Evolutionary conservation across 2,797 vertebrate species (phyloP).

Genomic region (Danio kyathit): DNA sequence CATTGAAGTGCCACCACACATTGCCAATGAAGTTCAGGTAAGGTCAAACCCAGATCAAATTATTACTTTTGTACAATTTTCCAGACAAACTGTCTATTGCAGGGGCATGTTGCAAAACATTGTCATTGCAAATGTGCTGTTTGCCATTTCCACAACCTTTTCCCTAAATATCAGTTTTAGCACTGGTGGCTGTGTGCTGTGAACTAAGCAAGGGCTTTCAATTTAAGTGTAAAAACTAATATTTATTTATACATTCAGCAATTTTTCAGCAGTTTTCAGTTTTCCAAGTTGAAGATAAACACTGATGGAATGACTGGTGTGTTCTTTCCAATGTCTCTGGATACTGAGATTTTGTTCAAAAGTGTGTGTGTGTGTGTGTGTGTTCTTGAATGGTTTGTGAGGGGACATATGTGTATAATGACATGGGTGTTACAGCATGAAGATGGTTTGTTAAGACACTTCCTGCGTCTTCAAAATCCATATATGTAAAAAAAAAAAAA

Average conservation of each 20-base stretch:
- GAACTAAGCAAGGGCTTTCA: not conserved
- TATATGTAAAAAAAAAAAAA: too few species aligned
- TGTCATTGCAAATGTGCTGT: not conserved
- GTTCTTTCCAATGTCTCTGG: slow-evolving; percentile 51
- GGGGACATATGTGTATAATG: too few species aligned
- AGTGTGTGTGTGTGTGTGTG: slow-evolving; percentile 17
- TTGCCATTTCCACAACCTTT: not conserved
- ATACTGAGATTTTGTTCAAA: slow-evolving; percentile 43
- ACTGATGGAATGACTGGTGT: slow-evolving; percentile 15
- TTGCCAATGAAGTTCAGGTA: slow-evolving; percentile 87
- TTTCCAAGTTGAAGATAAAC: not conserved
- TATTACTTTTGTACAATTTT: not conserved
- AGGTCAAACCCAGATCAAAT: slow-evolving; percentile 40
- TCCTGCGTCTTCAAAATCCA: too few species aligned
- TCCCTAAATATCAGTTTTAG: not conserved
- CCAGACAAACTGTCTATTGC: not conserved
- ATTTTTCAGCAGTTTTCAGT: not conserved
- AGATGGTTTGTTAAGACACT: too few species aligned
- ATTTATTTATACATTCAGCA: not conserved
- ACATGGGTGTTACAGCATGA: too few species aligned
- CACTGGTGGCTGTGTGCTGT: not conserved
- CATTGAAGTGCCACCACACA: slow-evolving; percentile 77
- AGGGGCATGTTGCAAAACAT: not conserved
- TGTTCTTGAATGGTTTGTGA: too few species aligned
- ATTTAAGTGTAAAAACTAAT: not conserved